Conservation (phyloP, 2,888 invertebrate species). For the Omphaloscelis lunosa region DNA sequence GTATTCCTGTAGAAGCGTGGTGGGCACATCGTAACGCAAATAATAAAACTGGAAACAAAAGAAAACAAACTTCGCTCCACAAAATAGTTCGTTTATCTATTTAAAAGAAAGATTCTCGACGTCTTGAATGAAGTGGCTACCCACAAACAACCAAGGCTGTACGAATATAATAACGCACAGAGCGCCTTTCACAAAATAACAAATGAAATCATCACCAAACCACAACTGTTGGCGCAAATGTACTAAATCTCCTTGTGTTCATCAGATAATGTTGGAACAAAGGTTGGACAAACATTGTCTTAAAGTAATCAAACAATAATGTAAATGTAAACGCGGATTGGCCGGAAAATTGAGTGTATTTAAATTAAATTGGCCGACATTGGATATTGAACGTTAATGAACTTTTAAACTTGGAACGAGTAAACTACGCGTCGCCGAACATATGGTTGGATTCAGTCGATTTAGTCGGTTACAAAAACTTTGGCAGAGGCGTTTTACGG, state of each 20-base stretch:
- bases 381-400: conserved; percentile 76
- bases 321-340: conserved; percentile 54
- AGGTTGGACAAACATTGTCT: conserved; percentile 61
- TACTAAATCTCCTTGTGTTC: conserved; percentile 50
- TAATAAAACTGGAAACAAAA: conserved; percentile 60
- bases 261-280: conserved; percentile 61
- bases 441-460: conserved; percentile 68
- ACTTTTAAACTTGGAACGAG: conserved; percentile 75
- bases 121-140: conserved; percentile 58
- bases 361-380: conserved; percentile 68
- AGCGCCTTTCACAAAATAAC: conserved; percentile 72
- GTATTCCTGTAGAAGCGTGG: conserved; percentile 12
- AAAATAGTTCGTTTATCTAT: conserved; percentile 63
- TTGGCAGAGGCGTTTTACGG: conserved; percentile 52
- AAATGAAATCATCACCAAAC: conserved; percentile 72
- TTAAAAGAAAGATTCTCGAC: conserved; percentile 61
- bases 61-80: conserved; percentile 42
- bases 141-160: conserved; percentile 68
- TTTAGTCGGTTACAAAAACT: conserved; percentile 67
- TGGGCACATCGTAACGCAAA: conserved; percentile 29
- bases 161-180: conserved; percentile 64
- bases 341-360: conserved; percentile 70
- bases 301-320: conserved; percentile 61
- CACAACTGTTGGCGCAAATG: conserved; percentile 67
- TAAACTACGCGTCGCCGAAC: conserved; percentile 59